Base-by-base conservation (phyloP, 2,113 vertebrate genomes). In the Toxotes jaculatrix region DNA sequence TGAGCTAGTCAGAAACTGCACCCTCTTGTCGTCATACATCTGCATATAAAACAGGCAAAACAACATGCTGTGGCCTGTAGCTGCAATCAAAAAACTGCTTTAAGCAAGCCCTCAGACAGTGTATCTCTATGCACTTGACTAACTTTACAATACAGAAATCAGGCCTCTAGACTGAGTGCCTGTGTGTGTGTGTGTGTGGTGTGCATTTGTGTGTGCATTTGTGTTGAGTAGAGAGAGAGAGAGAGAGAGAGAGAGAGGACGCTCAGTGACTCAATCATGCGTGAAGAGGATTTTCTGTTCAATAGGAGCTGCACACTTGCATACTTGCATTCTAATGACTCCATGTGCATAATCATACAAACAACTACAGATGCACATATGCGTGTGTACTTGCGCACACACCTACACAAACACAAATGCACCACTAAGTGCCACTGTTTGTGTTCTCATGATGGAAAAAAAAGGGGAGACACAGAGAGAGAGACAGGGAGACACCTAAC, bases 261-360 rank as follows among this genome's bases (percentile, higher is more conserved):
- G 57, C 78, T 83, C 85, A 89, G 70, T 85, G 88, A 89, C 80
- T 93, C 91, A 93, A 84, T 88, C 92, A 92, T 92, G 93, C 92
- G 78, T 94, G 94, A 86, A 92, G 88, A 92, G 86, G 90, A 93
- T 92, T 89, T 92, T 92, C 90, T 88, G 84, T 92, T 93, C 90
- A 93, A 86, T 88, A 85, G 82, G 83, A 92, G 89, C 88, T 79
- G 74, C 86, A 89, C 77, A 89, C 92, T 93, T 93, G 92, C 93
- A 94, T 90, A 91, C 93, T 88, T 92, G 92, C 93, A 93, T 95
- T 90, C 91, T 94, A 95, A 95, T 94, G 92, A 88, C 83, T 82
- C 60, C 36, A 70, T 83, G 77, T 71, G 86, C 84, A 91, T 87
- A 85, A 91, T 89, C 81, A 86, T 86, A 74, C 67, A 87, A 87